Evolutionary conservation across 2,888 invertebrate species (phyloP).

Genomic region (Marronus borbonicus): DNA sequence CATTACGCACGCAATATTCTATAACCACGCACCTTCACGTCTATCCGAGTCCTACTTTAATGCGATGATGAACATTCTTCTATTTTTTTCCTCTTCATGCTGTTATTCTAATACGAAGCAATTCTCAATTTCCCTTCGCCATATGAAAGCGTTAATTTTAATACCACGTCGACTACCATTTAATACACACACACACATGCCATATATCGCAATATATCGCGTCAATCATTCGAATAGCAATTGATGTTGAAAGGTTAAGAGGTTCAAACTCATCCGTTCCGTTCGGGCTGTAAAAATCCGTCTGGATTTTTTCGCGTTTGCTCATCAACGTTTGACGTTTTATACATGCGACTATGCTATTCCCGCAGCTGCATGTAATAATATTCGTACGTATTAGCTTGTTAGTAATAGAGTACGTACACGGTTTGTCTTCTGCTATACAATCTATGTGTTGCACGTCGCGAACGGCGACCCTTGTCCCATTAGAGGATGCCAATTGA

Average conservation of each 20-base stretch:
- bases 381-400: too few species aligned
- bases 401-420: too few species aligned
- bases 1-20: conserved; percentile 1
- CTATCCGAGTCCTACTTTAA: neutral
- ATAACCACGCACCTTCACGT: neutral
- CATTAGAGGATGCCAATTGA: too few species aligned
- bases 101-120: neutral
- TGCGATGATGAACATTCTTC: neutral
- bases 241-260: conserved; percentile 12
- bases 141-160: neutral
- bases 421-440: too few species aligned
- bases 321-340: conserved; percentile 1
- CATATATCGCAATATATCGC: neutral
- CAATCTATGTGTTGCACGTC: too few species aligned
- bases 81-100: too few species aligned
- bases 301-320: neutral
- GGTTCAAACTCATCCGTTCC: neutral
- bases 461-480: too few species aligned
- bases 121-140: neutral
- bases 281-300: neutral
- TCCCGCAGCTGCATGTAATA: too few species aligned
- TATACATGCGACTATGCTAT: too few species aligned
- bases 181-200: too few species aligned
- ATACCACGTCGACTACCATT: neutral
- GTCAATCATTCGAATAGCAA: conserved; percentile 5